Evolutionary conservation across 1,140 invertebrate species (phyloP), one percentile per base, ranked within the genome.

Genomic region (Drosophila kurseongensis): DNA sequence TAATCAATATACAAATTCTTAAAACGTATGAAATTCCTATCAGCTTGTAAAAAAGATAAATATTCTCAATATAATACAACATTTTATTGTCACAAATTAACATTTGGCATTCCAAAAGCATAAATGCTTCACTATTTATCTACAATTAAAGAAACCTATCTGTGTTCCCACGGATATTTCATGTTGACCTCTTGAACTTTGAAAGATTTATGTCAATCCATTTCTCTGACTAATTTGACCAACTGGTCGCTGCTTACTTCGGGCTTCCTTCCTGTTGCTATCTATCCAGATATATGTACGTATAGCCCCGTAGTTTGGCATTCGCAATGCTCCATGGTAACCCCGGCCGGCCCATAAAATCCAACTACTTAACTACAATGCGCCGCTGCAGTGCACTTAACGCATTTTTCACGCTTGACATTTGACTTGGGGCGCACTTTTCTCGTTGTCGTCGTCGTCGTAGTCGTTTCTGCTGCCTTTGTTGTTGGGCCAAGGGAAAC

Each of bases 371-470:
- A 90, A 89, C 68, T 69, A 76, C 71, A 88, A 83, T 88, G 83
- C 83, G 84, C 75, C 79, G 83, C 78, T 61, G 83, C 83, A 57
- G 67, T 73, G 84, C 84, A 89, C 84, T 89, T 89, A 89, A 90
- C 88, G 86, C 86, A 90, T 90, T 90, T 90, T 90, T 90, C 86
- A 90, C 88, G 86, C 86, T 90, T 90, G 86, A 90, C 86, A 90
- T 90, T 90, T 90, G 86, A 90, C 86, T 90, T 74, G 86, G 71
- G 86, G 82, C 86, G 86, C 86, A 86, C 82, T 90, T 85, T 90
- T 85, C 67, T 76, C 63, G 73, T 80, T 50, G 52, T 77, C 67
- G 60, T 69, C 47, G 23, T 42, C 48, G 63, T 56, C 18, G 41
- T 54, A 29, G 72, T 69, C 23, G 23, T 67, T 38, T 59, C 57